Conservation (phyloP, 2,888 invertebrate species). For the Perizoma flavofasciatum region DNA sequence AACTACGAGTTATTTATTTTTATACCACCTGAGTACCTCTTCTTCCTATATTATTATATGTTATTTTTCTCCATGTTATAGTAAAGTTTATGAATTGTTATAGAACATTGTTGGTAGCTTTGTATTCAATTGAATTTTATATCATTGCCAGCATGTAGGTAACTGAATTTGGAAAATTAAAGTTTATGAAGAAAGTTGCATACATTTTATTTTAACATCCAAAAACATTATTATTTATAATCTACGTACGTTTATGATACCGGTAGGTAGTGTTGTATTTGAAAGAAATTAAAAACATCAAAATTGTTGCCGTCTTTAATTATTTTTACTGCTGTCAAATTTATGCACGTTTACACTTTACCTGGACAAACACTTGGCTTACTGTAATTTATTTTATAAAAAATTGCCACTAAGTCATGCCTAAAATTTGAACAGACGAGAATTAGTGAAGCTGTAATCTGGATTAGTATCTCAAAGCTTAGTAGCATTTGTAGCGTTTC, state of each 20-base stretch:
- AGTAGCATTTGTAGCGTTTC: no score
- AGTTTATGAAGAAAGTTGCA: conserved; percentile 43
- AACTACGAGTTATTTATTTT: conserved; percentile 67
- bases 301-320: no score
- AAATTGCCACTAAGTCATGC: no score
- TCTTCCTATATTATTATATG: conserved; percentile 64
- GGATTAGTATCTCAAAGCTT: no score
- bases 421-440: no score
- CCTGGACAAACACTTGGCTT: no score
- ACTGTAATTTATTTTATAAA: no score
- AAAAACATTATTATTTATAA: conserved; percentile 7
- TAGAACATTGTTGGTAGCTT: conserved; percentile 33
- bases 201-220: conserved; percentile 42
- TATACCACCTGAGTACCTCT: conserved; percentile 82
- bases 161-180: conserved; percentile 50
- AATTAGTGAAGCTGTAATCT: no score
- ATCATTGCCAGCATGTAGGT: conserved; percentile 40
- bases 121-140: conserved; percentile 31
- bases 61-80: conserved; percentile 48
- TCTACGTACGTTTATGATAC: conserved; percentile 9
- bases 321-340: no score
- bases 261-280: no score
- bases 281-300: no score
- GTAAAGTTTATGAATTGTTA: conserved; percentile 56
- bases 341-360: no score